Evolutionary conservation across 1,140 invertebrate genomes (phyloP), one percentile per base, ranked within the genome.

Genomic region (Drosophila punjabiensis): DNA sequence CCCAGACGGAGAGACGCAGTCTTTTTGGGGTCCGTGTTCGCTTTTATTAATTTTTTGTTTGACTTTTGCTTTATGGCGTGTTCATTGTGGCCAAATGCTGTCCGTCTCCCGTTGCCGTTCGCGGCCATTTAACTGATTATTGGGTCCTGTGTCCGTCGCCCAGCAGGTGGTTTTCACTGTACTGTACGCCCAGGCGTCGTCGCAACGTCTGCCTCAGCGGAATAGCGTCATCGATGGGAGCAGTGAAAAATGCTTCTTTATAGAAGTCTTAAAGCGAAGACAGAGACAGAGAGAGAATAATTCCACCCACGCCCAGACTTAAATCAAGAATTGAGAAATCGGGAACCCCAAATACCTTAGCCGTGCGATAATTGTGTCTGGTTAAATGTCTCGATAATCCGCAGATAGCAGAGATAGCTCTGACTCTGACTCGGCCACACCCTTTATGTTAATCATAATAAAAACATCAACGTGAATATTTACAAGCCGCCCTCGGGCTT

Each of bases 61-160:
- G 86, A 90, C 86, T 90, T 90, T 90, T 86, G 86, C 86, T 90
- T 90, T 90, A 90, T 90, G 86, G 86, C 79, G 86, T 90, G 86
- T 90, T 90, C 86, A 90, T 89, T 89, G 85, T 89, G 86, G 50
- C 75, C 65, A 61, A 52, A 62, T 66, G 35, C 64, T 70, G 75
- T 67, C 69, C 79, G 71, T 77, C 62, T 76, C 60, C 61, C 52
- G 60, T 66, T 76, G 52, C 61, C 61, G 60, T 66, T 76, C 59
- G 61, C 67, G 66, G 79, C 68, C 77, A 81, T 88, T 88, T 88
- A 83, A 87, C 84, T 88, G 84, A 89, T 88, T 88, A 84, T 78
- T 76, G 79, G 76, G 52, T 68, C 80, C 76, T 88, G 84, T 81
- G 84, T 78, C 76, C 74, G 53, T 55, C 60, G 63, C 86, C 33